Evolutionary conservation across 2,797 vertebrate genomes (phyloP), one percentile per base, ranked within the genome.

Genomic region (Erpetoichthys calabaricus): DNA sequence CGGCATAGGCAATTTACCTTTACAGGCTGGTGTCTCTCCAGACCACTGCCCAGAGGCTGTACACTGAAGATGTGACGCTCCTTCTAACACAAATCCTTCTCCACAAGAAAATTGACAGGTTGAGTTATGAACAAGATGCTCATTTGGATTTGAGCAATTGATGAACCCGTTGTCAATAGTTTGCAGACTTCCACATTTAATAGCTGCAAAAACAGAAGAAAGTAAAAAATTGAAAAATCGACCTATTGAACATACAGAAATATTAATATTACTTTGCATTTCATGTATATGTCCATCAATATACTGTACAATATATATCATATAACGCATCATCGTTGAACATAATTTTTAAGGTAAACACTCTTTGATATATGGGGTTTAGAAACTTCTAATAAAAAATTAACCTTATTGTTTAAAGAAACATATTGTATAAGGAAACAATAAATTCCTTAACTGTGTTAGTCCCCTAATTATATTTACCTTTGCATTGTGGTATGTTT

Each of bases 91-190:
- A 61, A 78, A 78, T 1, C 74, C 75, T 42, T 68, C 56, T 0
- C 71, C 63, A 65, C 80, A 82, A 8, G 45, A 58, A 47, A 63
- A 58, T 3, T 41, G 55, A 54, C 77, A 83, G 42, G 1, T 9
- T 45, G 78, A 78, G 9, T 3, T 72, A 62, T 74, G 81, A 46
- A 64, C 73, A 62, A 75, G 77, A 2, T 56, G 50, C 52, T 45
- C 60, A 47, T 70, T 51, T 2, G 67, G 67, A 51, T 69, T 53
- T 4, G 8, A 67, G 3, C 76, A 81, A 52, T 42, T 56, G 1
- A 64, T 3, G 50, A 47, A 61, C 5, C 68, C 67, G 7, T 72
- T 67, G 56, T 8, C 53, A 51, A 7, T 3, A 45, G 57, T 5
- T 4, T 44, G 52, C 53, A 69, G 55, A 25, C 43, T 3, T 5